phyloP scores from a whole-genome alignment of 2,797 vertebrate species.

The Podargus strigoides region DNA sequence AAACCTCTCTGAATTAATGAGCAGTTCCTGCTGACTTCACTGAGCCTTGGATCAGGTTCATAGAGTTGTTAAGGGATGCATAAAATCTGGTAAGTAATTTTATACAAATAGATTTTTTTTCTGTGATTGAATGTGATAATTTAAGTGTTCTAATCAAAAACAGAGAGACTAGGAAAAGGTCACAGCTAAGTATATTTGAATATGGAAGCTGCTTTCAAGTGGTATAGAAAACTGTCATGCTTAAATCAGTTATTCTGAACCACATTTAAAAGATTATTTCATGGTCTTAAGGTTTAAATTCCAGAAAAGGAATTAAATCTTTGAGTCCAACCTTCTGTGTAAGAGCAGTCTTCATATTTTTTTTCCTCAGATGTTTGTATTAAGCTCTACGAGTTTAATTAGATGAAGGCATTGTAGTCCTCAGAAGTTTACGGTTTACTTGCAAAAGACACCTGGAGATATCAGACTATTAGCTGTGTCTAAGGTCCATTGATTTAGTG shows the following conservation, averaged over 20 bases:
- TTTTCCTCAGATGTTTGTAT: neutral
- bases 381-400: neutral
- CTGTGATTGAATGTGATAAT: conserved; percentile 55
- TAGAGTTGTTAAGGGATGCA: neutral
- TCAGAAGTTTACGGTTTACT: neutral
- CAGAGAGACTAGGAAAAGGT: conserved; percentile 54
- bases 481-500: neutral
- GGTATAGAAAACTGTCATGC: neutral
- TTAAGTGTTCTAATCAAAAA: conserved; percentile 56
- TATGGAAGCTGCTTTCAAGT: conserved; percentile 46
- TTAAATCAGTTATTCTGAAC: conserved; percentile 9
- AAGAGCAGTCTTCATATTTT: neutral
- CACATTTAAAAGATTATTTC: neutral
- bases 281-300: neutral
- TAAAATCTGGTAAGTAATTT: conserved; percentile 49
- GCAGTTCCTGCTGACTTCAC: conserved; percentile 10
- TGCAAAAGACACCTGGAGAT: neutral
- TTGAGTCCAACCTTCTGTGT: neutral
- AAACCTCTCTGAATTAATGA: conserved; percentile 29
- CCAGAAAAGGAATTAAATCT: neutral
- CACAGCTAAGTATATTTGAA: conserved; percentile 55
- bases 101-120: conserved; percentile 58
- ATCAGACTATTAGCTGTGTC: neutral
- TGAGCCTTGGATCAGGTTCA: conserved; percentile 7
- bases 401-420: neutral